Evolutionary conservation across 1,140 invertebrate genomes (phyloP), one percentile per base, ranked within the genome.

Genomic region (Drosophila gunungcola): DNA sequence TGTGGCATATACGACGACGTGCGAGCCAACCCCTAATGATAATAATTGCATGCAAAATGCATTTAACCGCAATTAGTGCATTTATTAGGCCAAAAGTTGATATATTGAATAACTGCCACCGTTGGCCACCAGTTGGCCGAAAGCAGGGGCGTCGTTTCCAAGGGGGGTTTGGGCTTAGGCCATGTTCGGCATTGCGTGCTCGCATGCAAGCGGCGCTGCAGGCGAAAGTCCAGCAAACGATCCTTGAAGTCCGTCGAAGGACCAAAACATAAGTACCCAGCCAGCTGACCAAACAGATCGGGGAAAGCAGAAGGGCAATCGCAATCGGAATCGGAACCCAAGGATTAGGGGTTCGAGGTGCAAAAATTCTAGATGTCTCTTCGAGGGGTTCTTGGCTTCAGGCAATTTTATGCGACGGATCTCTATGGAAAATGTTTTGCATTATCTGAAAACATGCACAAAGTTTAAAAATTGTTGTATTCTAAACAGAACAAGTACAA

Each of bases 41-140:
- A 83, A 90, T 91, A 91, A 91, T 91, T 89, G 89, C 90, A 91
- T 91, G 90, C 85, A 88, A 91, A 91, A 81, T 79, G 90, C 82
- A 84, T 91, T 91, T 91, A 91, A 91, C 90, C 90, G 90, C 90
- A 91, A 91, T 91, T 91, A 91, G 85, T 91, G 82, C 85, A 90
- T 91, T 91, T 91, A 91, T 91, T 91, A 83, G 85, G 90, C 84
- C 90, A 90, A 84, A 90, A 89, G 79, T 70, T 80, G 79, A 81
- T 80, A 78, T 80, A 90, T 90, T 88, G 78, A 90, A 79, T 84
- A 84, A 76, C 70, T 52, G 73, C 62, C 67, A 70, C 73, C 78
- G 72, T 65, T 73, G 46, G 73, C 62, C 67, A 70, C 73, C 78
- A 77, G 72, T 77, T 73, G 76, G 63, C 62, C 57, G 55, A 54